These are phyloP conservation scores for Luscinia luscinia DNA, from an alignment of 2,797 vertebrate species.

Conservation along the genomic window DNA sequence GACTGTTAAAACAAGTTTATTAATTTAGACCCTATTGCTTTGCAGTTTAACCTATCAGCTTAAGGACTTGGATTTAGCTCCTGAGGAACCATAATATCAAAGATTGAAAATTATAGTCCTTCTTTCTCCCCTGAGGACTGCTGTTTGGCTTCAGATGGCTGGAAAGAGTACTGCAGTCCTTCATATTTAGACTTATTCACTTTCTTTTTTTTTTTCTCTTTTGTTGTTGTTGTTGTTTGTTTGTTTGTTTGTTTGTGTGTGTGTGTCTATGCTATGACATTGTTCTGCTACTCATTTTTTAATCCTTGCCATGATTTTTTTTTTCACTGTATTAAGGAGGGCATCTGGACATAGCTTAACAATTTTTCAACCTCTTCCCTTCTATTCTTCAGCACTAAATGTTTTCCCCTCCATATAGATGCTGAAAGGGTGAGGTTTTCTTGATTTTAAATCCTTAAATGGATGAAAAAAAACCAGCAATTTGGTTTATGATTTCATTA, in stretches of 20 bases:
- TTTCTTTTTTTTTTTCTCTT: too few species aligned
- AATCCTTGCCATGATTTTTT: neutral
- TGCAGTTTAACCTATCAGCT: neutral
- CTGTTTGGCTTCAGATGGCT: neutral
- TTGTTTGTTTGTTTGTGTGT: too few species aligned
- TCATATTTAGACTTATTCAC: neutral
- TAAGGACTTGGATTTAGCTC: neutral
- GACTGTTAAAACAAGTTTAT: neutral
- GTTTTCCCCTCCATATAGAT: neutral
- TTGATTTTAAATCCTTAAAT: neutral
- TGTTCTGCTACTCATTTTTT: neutral
- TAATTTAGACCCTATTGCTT: neutral
- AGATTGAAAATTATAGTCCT: neutral
- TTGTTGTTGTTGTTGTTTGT: too few species aligned
- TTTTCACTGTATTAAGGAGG: neutral
- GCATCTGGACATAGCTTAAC: neutral
- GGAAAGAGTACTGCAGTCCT: neutral
- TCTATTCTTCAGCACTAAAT: neutral
- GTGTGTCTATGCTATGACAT: neutral
- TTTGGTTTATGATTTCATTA: neutral
- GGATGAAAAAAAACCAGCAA: rapidly evolving
- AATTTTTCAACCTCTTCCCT: neutral
- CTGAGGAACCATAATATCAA: neutral
- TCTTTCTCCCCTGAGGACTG: neutral
- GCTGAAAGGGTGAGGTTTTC: neutral